phyloP scores from a whole-genome alignment of 2,113 vertebrate genomes.

The Heteronetta atricapilla region DNA sequence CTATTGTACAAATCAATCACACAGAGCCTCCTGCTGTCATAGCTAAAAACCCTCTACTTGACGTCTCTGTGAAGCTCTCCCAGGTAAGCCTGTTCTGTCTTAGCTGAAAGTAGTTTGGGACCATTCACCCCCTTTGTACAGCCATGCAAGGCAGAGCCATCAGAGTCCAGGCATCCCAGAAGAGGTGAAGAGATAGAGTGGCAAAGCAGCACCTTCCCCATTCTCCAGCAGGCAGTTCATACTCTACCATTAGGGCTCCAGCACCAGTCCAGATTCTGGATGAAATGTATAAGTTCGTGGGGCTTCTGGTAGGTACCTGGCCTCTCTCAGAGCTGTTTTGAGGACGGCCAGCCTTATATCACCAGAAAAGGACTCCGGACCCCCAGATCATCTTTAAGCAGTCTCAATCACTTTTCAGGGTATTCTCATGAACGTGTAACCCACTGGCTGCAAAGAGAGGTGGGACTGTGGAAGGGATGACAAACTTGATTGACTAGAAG shows the following conservation, averaged over 20 bases:
- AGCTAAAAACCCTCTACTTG: rapidly evolving
- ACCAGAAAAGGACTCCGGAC: neutral
- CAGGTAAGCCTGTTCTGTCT: neutral
- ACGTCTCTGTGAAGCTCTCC: neutral
- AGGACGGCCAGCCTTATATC: neutral
- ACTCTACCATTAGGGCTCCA: neutral
- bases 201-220: neutral
- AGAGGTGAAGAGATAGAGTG: neutral
- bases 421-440: neutral
- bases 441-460: neutral
- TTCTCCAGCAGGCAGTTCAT: neutral
- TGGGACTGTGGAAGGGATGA: neutral
- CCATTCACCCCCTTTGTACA: rapidly evolving
- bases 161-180: neutral
- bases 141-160: neutral
- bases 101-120: neutral
- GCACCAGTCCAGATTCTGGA: neutral
- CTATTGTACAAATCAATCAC: neutral
- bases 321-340: neutral
- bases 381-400: neutral
- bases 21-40: neutral
- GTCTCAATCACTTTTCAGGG: neutral
- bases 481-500: neutral
- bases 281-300: neutral
- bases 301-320: neutral